Percentiles rank a stretch among this genome's conserved stretches.
Evolutionary conservation across 2,113 vertebrate genomes (phyloP).

Genomic region (Nannobrachium achirus): DNA sequence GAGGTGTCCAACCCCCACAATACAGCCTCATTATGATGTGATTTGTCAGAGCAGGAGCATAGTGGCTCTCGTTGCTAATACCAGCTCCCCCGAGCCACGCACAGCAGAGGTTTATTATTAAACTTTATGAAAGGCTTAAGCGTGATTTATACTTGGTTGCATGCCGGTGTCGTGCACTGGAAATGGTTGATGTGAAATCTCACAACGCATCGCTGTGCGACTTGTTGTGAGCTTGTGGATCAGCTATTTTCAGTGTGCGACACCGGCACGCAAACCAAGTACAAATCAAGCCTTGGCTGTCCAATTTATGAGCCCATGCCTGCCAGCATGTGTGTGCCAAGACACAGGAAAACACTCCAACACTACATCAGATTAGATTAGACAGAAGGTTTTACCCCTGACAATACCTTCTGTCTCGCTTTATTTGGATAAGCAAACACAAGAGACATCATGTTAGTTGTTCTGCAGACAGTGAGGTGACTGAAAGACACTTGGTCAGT

Average conservation of each 20-base stretch:
- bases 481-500: too few relatives aligned
- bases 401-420: slow-evolving; percentile 49
- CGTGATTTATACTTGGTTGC: too few relatives aligned
- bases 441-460: slow-evolving; percentile 26
- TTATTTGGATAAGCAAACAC: slow-evolving; percentile 58
- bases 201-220: too few relatives aligned
- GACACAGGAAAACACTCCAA: slow-evolving; percentile 90
- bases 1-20: slow-evolving; percentile 75
- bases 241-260: too few relatives aligned
- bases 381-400: slow-evolving; percentile 66
- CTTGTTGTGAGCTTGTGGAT: too few relatives aligned
- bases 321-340: slow-evolving; percentile 79
- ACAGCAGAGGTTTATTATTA: slow-evolving; percentile 99
- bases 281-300: slow-evolving; percentile 77
- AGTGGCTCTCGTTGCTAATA: slow-evolving; percentile 95
- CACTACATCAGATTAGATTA: slow-evolving; percentile 77
- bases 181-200: too few relatives aligned
- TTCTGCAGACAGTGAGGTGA: slow-evolving; percentile 8
- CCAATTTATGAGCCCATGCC: slow-evolving; percentile 98
- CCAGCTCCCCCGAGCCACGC: slow-evolving; percentile 97
- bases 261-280: too few relatives aligned
- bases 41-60: slow-evolving; percentile 92
- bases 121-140: slow-evolving; percentile 98
- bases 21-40: slow-evolving; percentile 99
- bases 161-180: too few relatives aligned